Percentiles rank a stretch among this genome's conserved stretches.
These are phyloP conservation scores for Sparidentex hasta DNA, from an alignment of 2,797 vertebrate species.

Conservation along the genomic window DNA sequence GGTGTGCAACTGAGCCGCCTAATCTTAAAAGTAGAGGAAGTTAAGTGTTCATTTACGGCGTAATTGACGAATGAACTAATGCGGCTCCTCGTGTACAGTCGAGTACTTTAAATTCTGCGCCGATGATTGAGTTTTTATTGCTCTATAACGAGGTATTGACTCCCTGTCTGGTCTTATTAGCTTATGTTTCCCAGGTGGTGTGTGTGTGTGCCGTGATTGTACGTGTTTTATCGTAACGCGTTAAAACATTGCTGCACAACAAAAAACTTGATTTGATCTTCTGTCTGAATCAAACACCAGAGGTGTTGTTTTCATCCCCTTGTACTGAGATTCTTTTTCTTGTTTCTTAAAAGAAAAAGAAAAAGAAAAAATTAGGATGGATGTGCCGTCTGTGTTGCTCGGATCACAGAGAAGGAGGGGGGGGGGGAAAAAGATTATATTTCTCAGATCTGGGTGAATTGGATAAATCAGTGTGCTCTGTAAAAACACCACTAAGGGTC, in stretches of 20 bases:
- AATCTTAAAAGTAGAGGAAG: background rate
- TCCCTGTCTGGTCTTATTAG: conserved; percentile 49
- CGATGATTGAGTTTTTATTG: conserved; percentile 44
- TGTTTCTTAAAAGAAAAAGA: conserved; percentile 20
- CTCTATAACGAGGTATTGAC: conserved; percentile 55
- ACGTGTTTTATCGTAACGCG: conserved; percentile 26
- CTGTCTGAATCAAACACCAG: conserved; percentile 38
- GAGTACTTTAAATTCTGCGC: conserved; percentile 26
- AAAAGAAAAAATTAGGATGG: conserved; percentile 35
- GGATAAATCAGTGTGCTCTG: conserved; percentile 66
- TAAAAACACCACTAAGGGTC: conserved; percentile 69
- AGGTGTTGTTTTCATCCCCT: conserved; percentile 33
- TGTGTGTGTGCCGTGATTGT: conserved; percentile 22
- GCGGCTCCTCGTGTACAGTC: background rate
- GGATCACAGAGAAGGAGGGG: conserved; percentile 12
- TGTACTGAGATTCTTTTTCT: conserved; percentile 17
- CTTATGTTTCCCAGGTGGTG: conserved; percentile 54
- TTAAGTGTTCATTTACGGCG: conserved; percentile 6
- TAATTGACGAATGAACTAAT: conserved; percentile 35
- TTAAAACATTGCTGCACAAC: conserved; percentile 39
- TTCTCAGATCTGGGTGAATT: conserved; percentile 70
- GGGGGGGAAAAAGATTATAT: conserved; percentile 45
- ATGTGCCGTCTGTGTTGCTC: conserved; percentile 43
- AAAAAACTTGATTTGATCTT: conserved; percentile 40
- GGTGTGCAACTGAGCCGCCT: background rate